These are phyloP conservation scores for Rhinichthys osculus DNA, from an alignment of 2,797 vertebrate species.

Conservation along the genomic window DNA sequence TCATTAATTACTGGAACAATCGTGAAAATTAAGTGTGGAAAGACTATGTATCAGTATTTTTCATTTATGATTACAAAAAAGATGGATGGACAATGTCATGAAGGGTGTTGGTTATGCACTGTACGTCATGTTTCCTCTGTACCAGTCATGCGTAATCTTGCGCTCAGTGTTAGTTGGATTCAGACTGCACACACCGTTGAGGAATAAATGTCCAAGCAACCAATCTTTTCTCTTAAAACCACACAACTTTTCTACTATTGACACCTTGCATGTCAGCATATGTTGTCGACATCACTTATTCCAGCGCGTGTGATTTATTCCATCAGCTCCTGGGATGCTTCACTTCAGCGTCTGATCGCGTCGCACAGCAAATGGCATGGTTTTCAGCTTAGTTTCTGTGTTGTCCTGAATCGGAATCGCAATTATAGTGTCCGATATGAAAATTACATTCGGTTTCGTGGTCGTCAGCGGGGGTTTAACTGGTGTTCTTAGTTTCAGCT, in stretches of 20 bases:
- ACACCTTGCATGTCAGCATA: not conserved
- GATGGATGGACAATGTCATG: not conserved
- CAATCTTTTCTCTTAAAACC: not conserved
- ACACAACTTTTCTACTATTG: not conserved
- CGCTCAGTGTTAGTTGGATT: conserved; percentile 2
- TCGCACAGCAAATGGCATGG: not conserved
- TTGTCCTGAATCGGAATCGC: not conserved
- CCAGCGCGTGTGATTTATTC: not conserved
- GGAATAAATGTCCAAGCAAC: not conserved
- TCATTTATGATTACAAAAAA: not conserved
- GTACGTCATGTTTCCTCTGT: conserved; percentile 37
- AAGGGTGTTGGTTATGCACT: conserved; percentile 24
- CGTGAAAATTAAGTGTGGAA: not conserved
- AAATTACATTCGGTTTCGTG: conserved; percentile 65
- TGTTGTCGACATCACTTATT: conserved; percentile 1
- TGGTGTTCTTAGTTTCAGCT: conserved; percentile 78
- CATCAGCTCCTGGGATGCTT: not conserved
- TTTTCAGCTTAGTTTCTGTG: not conserved
- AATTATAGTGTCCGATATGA: conserved; percentile 60
- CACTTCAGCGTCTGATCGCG: not conserved
- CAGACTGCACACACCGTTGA: not conserved
- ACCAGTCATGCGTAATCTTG: conserved; percentile 36
- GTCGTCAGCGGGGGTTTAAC: conserved; percentile 75
- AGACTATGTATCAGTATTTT: not conserved
- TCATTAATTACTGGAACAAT: not conserved